These are phyloP conservation scores for Macrosteles quadrilineatus DNA, from an alignment of 1,140 invertebrate species.

Conservation along the genomic window DNA sequence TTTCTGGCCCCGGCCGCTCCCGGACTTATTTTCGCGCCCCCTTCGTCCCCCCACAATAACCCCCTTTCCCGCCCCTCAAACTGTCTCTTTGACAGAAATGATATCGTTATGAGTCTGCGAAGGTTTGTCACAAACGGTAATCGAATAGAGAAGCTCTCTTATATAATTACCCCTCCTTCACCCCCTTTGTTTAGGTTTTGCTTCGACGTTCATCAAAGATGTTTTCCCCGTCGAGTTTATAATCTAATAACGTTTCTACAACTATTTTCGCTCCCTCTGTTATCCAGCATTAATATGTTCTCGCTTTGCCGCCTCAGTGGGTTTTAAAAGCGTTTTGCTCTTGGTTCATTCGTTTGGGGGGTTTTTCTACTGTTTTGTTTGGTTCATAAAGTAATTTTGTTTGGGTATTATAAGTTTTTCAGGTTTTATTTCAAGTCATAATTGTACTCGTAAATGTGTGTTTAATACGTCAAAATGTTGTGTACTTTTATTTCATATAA, in stretches of 20 bases:
- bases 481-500: no score
- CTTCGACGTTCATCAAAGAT: conserved; percentile 8
- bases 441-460: no score
- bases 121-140: conserved; percentile 20
- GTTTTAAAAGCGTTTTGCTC: no score
- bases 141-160: neutral
- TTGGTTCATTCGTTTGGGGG: no score
- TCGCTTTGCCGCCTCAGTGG: no score
- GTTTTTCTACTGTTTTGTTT: no score
- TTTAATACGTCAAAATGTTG: no score
- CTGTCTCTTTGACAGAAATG: conserved; percentile 29
- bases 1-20: conserved; percentile 35
- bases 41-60: conserved; percentile 20
- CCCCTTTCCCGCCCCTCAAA: conserved; percentile 8
- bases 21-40: conserved; percentile 37
- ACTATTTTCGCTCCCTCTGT: neutral
- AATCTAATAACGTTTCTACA: conserved; percentile 17
- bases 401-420: no score
- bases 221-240: conserved; percentile 3
- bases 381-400: no score
- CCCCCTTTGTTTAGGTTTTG: conserved; percentile 9
- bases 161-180: neutral
- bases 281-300: no score
- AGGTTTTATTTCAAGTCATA: no score
- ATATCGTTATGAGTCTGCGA: conserved; percentile 31